phyloP scores from a whole-genome alignment of 2,797 vertebrate species.

The Pseudocheirus occidentalis region DNA sequence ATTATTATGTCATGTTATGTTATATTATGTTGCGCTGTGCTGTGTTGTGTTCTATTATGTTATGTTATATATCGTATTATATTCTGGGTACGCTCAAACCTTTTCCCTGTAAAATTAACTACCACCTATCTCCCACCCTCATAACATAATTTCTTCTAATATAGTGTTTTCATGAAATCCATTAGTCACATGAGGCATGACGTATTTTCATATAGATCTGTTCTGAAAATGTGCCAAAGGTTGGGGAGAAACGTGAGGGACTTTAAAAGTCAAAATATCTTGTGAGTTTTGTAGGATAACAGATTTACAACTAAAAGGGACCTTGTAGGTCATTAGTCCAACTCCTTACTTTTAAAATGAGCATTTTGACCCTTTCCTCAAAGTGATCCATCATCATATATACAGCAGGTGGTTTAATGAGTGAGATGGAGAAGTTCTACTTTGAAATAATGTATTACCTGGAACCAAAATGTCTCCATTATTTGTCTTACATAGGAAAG shows the following conservation, averaged over 20 bases:
- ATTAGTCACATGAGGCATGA: neutral
- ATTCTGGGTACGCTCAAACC: neutral
- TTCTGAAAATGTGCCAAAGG: neutral
- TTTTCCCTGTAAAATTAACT: neutral
- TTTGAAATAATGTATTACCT: neutral
- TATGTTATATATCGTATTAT: neutral
- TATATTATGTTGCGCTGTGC: too few relatives aligned
- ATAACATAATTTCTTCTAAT: neutral
- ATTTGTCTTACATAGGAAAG: conserved; percentile 44
- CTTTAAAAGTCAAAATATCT: neutral
- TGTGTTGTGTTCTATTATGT: too few relatives aligned
- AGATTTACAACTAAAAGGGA: too few relatives aligned
- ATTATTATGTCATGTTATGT: too few relatives aligned
- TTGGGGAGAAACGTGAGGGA: conserved; percentile 17
- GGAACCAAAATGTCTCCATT: neutral
- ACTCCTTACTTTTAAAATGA: too few relatives aligned
- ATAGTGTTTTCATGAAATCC: neutral
- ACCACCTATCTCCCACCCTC: neutral
- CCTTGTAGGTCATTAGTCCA: too few relatives aligned
- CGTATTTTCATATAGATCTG: neutral
- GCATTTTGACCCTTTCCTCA: too few relatives aligned
- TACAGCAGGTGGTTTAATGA: neutral
- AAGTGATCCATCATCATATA: neutral
- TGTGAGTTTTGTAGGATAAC: neutral
- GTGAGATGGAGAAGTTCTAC: neutral